Evolutionary conservation across 1,140 invertebrate genomes (phyloP).

Genomic region (Saccostrea cuccullata): DNA sequence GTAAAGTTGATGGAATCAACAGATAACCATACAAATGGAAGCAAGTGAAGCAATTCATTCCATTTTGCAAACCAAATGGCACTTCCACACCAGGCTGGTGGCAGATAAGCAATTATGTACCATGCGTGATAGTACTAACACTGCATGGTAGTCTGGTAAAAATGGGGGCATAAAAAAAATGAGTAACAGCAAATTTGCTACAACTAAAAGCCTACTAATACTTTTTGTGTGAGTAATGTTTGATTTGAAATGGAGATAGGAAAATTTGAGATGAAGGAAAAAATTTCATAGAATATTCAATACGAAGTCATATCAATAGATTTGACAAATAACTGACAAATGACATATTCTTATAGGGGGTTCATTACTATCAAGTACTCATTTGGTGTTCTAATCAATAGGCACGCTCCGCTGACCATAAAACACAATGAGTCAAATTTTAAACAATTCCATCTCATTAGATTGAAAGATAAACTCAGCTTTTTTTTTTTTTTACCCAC

Average conservation of each 20-base stretch:
- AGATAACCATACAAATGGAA: constrained; percentile 34
- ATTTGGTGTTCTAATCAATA: constrained; percentile 33
- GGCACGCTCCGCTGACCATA: constrained; percentile 2
- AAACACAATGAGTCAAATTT: constrained; percentile 26
- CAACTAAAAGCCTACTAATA: constrained; percentile 22
- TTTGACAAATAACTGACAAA: constrained; percentile 28
- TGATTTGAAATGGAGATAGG: constrained; percentile 31
- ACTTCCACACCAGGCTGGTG: constrained; percentile 21
- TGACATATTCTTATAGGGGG: constrained; percentile 12
- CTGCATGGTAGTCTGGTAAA: constrained; percentile 11
- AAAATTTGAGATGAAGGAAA: constrained; percentile 17
- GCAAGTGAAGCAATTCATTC: constrained; percentile 29
- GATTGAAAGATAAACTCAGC: constrained; percentile 8
- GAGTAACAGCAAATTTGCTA: constrained; percentile 16
- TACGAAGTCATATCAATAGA: constrained; percentile 18
- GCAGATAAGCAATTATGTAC: constrained; percentile 28
- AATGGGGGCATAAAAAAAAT: constrained; percentile 25
- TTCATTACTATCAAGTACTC: constrained; percentile 19
- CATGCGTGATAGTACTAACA: constrained; percentile 30
- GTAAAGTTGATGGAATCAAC: neutral
- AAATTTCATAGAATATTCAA: constrained; percentile 20
- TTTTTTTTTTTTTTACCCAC: neutral
- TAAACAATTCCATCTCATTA: constrained; percentile 34
- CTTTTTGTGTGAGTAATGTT: constrained; percentile 29
- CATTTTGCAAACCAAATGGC: constrained; percentile 18